Conservation (phyloP, 2,888 invertebrate species). For the Hipparchia semele region DNA sequence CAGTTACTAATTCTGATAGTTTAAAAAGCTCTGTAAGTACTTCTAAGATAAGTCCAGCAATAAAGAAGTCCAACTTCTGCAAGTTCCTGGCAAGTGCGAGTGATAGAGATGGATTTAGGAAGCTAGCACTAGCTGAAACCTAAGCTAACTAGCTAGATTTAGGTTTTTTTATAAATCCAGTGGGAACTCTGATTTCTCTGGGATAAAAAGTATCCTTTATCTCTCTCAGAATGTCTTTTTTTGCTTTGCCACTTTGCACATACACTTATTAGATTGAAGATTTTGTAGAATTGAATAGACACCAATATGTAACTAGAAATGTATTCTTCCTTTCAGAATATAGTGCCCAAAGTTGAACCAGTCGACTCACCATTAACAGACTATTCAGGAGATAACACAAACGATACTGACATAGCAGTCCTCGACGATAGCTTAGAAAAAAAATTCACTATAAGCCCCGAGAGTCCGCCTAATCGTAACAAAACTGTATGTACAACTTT, state of each 20-base stretch:
- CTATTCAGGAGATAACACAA: slow-evolving; percentile 72
- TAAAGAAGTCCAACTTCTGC: too few relatives aligned
- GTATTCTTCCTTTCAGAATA: slow-evolving; percentile 54
- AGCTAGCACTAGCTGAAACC: too few relatives aligned
- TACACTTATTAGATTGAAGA: background rate
- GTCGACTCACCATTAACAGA: slow-evolving; percentile 71
- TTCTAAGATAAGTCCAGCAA: background rate
- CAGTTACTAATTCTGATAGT: slow-evolving; percentile 52
- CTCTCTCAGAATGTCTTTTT: too few relatives aligned
- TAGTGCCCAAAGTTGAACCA: slow-evolving; percentile 73
- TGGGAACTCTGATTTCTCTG: too few relatives aligned
- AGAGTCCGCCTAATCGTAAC: slow-evolving; percentile 53
- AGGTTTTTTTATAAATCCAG: too few relatives aligned
- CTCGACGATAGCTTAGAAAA: slow-evolving; percentile 63
- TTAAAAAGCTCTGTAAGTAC: slow-evolving; percentile 60
- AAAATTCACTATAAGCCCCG: slow-evolving; percentile 58
- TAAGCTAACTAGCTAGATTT: too few relatives aligned
- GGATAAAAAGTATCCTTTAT: too few relatives aligned
- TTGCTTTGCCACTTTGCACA: too few relatives aligned
- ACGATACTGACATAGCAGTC: slow-evolving; percentile 69
- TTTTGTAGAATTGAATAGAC: background rate
- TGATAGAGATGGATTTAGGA: too few relatives aligned
- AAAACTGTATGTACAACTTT: slow-evolving; percentile 51
- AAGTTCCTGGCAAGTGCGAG: too few relatives aligned
- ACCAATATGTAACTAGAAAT: slow-evolving; percentile 15